Base-by-base conservation (phyloP, 2,113 vertebrate genomes). In the Rhineura floridana region DNA sequence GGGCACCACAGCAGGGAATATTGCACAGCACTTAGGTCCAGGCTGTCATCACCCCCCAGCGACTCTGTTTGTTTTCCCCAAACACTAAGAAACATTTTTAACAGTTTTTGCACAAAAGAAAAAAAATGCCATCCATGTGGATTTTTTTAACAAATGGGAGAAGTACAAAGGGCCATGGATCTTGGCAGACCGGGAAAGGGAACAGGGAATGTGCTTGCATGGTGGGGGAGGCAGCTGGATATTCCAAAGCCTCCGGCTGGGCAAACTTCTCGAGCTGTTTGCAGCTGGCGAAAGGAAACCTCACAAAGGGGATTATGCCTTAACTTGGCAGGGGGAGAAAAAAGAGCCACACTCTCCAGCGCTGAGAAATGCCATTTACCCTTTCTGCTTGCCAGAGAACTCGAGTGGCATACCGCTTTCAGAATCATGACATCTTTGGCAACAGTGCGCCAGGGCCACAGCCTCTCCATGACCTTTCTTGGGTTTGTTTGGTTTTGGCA, bases 261-360 rank as follows among this genome's bases (percentile, higher is more conserved):
- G 81, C 87, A 88, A 88, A 83, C 87, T 83, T 88, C 81, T 88
- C 10, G 70, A 50, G 87, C 84, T 83, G 80, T 76, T 83, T 75
- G 86, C 86, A 82, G 79, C 79, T 87, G 86, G 87, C 44, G 80
- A 83, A 76, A 83, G 81, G 85, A 59, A 52, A 88, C 19, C 81
- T 67, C 70, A 83, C 81, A 88, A 83, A 77, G 83, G 87, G 87
- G 87, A 83, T 83, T 77, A 88, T 19, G 69, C 80, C 87, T 83
- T 46, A 17, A 44, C 79, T 75, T 87, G 81, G 81, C 81, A 78
- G 81, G 63, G 73, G 75, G 81, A 59, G 81, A 70, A 69, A 78
- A 78, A 52, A 46, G 46, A 84, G 87, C 67, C 69, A 63, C 79
- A 12, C 78, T 73, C 86, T 72, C 86, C 78, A 42, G 85, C 44